phyloP scores from a whole-genome alignment of 2,113 vertebrate species.

The Puma concolor region DNA sequence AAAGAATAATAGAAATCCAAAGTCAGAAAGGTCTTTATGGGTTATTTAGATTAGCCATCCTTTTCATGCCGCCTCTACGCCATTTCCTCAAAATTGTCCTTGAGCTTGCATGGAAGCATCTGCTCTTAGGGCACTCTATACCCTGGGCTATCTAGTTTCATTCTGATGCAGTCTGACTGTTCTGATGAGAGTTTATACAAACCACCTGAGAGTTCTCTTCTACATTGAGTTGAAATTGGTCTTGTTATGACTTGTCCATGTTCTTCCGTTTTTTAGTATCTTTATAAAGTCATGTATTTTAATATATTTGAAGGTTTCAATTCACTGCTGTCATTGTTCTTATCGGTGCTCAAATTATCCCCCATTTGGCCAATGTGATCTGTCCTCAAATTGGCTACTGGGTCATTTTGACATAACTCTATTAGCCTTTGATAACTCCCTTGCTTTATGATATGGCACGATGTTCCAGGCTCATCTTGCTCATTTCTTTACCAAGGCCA shows the following conservation, averaged over 20 bases:
- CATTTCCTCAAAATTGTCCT: background rate
- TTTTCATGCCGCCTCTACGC: background rate
- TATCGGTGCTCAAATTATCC: constrained; percentile 26
- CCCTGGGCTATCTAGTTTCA: background rate
- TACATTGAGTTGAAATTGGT: constrained; percentile 45
- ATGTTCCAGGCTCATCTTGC: background rate
- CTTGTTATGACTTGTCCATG: background rate
- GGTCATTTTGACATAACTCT: constrained; percentile 49
- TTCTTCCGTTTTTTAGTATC: constrained; percentile 18
- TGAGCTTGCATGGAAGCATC: background rate
- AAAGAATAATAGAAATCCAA: background rate
- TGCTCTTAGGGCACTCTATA: background rate
- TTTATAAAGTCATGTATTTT: constrained; percentile 44
- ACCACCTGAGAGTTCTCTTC: background rate
- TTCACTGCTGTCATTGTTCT: constrained; percentile 29
- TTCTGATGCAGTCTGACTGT: background rate
- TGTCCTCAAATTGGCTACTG: constrained; percentile 14
- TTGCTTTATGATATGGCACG: background rate
- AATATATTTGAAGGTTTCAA: constrained; percentile 49
- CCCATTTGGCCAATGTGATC: constrained; percentile 17
- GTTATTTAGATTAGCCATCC: background rate
- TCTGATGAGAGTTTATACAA: constrained; percentile 32
- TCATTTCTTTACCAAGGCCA: constrained; percentile 19
- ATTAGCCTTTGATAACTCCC: background rate
- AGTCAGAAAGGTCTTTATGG: constrained; percentile 2